phyloP scores from a whole-genome alignment of 1,140 invertebrate genomes.

The Dysdera silvatica region DNA sequence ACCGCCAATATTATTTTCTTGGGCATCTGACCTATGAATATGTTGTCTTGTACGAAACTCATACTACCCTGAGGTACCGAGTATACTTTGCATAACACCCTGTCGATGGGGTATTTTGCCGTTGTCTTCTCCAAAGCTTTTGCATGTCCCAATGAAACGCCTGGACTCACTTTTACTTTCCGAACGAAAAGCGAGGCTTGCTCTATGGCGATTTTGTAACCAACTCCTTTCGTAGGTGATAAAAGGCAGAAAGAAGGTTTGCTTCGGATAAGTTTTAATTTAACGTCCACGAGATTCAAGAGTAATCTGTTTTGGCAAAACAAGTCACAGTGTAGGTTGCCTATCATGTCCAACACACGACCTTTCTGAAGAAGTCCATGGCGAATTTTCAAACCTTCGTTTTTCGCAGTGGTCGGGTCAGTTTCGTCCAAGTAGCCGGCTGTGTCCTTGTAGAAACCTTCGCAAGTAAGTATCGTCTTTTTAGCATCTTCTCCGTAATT shows the following conservation, averaged over 20 bases:
- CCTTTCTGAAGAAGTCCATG: not conserved
- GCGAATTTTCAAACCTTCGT: not conserved
- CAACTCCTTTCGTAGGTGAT: not conserved
- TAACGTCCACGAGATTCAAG: not conserved
- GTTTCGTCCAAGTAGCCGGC: too few relatives aligned
- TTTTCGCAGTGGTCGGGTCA: not conserved
- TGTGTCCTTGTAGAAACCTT: not conserved
- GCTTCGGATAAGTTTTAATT: not conserved
- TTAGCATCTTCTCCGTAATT: not conserved
- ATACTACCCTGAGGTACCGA: not conserved
- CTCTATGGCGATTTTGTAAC: not conserved
- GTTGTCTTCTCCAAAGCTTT: not conserved
- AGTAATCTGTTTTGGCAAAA: not conserved
- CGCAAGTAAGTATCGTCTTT: too few relatives aligned
- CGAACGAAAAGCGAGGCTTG: not conserved
- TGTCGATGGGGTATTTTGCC: not conserved
- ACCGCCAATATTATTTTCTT: not conserved
- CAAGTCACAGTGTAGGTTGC: not conserved
- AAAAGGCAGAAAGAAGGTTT: not conserved
- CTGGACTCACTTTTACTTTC: not conserved
- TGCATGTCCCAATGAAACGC: not conserved
- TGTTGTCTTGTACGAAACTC: not conserved
- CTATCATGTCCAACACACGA: not conserved
- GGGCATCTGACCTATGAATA: constrained; percentile 1
- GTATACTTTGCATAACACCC: not conserved